A percentile compares a stretch with the other conserved stretches of the same genome.
phyloP scores from a whole-genome alignment of 2,113 vertebrate genomes.

The Tachuris rubrigastra region DNA sequence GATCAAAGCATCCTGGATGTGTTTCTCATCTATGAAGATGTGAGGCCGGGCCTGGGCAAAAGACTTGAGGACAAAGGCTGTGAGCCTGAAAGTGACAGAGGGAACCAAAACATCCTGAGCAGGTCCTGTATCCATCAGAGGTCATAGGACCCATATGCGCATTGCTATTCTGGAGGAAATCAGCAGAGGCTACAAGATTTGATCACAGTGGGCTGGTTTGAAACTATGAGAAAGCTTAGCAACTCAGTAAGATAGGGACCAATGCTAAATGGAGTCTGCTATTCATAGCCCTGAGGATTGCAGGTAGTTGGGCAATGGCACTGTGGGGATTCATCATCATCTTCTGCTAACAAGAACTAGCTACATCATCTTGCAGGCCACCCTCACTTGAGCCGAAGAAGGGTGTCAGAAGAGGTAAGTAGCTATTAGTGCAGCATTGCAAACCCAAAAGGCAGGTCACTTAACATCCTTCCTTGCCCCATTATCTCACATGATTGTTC shows the following conservation, averaged over 20 bases:
- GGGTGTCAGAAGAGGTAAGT: background rate
- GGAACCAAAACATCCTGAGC: background rate
- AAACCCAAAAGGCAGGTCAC: background rate
- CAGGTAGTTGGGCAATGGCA: background rate
- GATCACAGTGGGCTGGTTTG: background rate
- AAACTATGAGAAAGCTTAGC: background rate
- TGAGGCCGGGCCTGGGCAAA: constrained; percentile 60
- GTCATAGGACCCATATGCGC: constrained; percentile 43
- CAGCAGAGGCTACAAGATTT: background rate
- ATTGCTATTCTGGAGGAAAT: constrained; percentile 54
- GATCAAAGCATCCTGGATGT: constrained; percentile 53
- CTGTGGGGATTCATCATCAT: background rate
- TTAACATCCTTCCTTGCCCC: background rate
- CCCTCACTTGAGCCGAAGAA: background rate
- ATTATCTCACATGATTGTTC: background rate
- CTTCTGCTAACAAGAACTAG: background rate
- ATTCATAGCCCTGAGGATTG: background rate
- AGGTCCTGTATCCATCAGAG: constrained; percentile 44
- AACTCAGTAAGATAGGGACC: background rate
- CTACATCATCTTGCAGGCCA: background rate
- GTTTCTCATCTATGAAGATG: constrained; percentile 68
- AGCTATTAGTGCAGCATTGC: background rate
- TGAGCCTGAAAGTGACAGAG: constrained; percentile 68
- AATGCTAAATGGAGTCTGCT: background rate
- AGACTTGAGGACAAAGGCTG: constrained; percentile 77